These are phyloP conservation scores for Entomobrya proxima DNA, from an alignment of 2,888 invertebrate species.

Conservation along the genomic window DNA sequence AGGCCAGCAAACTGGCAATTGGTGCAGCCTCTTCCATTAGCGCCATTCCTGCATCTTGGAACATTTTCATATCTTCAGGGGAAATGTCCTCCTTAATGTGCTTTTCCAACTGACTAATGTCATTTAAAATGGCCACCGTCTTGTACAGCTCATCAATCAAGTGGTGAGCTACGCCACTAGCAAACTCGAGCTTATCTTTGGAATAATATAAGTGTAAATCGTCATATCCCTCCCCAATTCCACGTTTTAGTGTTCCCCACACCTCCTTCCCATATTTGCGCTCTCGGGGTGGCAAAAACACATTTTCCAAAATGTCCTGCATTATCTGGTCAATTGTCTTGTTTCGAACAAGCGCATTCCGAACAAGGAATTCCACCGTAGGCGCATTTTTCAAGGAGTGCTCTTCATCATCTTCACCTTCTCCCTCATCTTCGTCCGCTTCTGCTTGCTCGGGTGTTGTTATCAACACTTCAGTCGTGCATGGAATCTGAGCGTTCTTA, in stretches of 20 bases:
- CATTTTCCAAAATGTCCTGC: slow-evolving; percentile 60
- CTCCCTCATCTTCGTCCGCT: slow-evolving; percentile 33
- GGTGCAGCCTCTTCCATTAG: slow-evolving; percentile 70
- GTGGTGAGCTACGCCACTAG: slow-evolving; percentile 58
- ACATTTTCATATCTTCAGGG: slow-evolving; percentile 54
- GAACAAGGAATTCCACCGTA: slow-evolving; percentile 69
- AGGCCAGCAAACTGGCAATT: slow-evolving; percentile 64
- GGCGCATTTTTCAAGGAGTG: slow-evolving; percentile 64
- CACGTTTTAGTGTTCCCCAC: slow-evolving; percentile 45
- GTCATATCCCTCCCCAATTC: slow-evolving; percentile 58
- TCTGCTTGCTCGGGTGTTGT: slow-evolving; percentile 23
- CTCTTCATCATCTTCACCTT: slow-evolving; percentile 46
- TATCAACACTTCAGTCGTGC: slow-evolving; percentile 59
- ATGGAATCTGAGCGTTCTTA: slow-evolving; percentile 66
- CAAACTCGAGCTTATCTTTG: slow-evolving; percentile 67
- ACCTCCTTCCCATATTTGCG: slow-evolving; percentile 56
- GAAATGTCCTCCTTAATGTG: slow-evolving; percentile 53
- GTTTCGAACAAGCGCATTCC: slow-evolving; percentile 69
- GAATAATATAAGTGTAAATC: slow-evolving; percentile 50
- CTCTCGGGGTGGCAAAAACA: slow-evolving; percentile 49
- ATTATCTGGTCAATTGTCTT: slow-evolving; percentile 66
- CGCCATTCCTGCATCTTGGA: slow-evolving; percentile 41
- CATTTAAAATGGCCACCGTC: slow-evolving; percentile 65
- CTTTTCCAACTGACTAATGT: slow-evolving; percentile 67
- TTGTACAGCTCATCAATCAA: slow-evolving; percentile 66